Base-by-base conservation (phyloP, 2,113 vertebrate species). In the Perca schrenkii region DNA sequence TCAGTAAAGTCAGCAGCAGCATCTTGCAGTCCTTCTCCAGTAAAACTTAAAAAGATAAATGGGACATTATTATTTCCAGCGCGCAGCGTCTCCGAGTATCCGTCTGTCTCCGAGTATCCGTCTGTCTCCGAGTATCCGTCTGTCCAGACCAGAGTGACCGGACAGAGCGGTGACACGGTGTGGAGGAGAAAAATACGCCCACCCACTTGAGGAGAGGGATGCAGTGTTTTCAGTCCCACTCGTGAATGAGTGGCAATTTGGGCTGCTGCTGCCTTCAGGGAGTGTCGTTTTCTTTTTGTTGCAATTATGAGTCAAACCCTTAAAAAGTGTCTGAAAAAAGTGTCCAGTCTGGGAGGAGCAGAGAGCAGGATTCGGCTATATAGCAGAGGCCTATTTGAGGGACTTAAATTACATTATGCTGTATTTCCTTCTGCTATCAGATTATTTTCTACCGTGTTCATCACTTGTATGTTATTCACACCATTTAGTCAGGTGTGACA, bases 41-140 rank as follows among this genome's bases (percentile, higher is more conserved):
- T 36, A 25, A 74, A 75, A 49, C 3, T 82, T 47, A 78, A 19
- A 77, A 17, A n/a, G 52, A 52, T 57, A 21, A 79, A 53, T 47
- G 58, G 22, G 63, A 68, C 92, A 86, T 89, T n/a, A 68, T 83
- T 19, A 11, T 43, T 71, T 58, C 79, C 70, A 19, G 76, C 8
- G n/a, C 36, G 25, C 64, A 57, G 67, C 16, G 61, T 63, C 69
- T 79, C 78, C 54, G 53, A 71, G 72, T 76, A 22, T 66, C 63
- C 13, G 25, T 50, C 3, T 21, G 84, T 62, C 67, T n/a, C n/a
- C n/a, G n/a, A n/a, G n/a, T n/a, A n/a, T n/a, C n/a, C n/a, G n/a
- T n/a, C n/a, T n/a, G 61, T 63, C 69, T 79, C 78, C 54, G 53
- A 71, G 72, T 76, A 22, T 66, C 63, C 13, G 25, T 50, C 3